A percentile compares a stretch with the other conserved stretches of the same genome.
phyloP scores from a whole-genome alignment of 2,888 invertebrate genomes.

The Oscheius sp. region DNA sequence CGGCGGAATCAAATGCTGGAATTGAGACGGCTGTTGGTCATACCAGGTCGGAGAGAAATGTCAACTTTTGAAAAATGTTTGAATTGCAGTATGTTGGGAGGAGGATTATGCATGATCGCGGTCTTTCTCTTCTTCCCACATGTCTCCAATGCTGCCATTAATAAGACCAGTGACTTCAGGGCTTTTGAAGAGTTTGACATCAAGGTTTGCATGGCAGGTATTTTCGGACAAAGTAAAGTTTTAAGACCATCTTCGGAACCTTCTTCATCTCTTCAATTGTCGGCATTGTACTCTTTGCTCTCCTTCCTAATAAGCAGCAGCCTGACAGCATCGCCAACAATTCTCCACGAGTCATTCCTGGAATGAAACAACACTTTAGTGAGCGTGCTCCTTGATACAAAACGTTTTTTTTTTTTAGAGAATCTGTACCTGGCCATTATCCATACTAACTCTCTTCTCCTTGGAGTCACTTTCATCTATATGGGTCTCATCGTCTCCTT shows the following conservation, averaged over 20 bases:
- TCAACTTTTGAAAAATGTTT: not conserved
- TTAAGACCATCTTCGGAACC: slow-evolving; percentile 26
- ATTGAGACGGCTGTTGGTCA: slow-evolving; percentile 52
- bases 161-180: slow-evolving; percentile 35
- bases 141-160: not conserved
- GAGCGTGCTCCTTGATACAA: not conserved
- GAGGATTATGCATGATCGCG: slow-evolving; percentile 47
- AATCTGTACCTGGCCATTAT: slow-evolving; percentile 40
- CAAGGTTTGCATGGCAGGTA: slow-evolving; percentile 35
- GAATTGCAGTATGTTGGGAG: slow-evolving; percentile 40
- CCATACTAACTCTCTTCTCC: slow-evolving; percentile 43
- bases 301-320: slow-evolving; percentile 48
- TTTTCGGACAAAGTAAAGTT: not conserved
- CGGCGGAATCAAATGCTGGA: slow-evolving; percentile 51
- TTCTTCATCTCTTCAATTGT: slow-evolving; percentile 32
- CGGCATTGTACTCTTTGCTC: slow-evolving; percentile 42
- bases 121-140: slow-evolving; percentile 48
- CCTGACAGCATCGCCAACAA: slow-evolving; percentile 30
- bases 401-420: slow-evolving; percentile 29
- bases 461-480: slow-evolving; percentile 46
- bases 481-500: slow-evolving; percentile 53
- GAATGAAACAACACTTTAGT: slow-evolving; percentile 25
- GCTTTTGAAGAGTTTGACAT: slow-evolving; percentile 47
- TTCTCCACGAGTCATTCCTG: slow-evolving; percentile 23
- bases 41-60: slow-evolving; percentile 31